Evolutionary conservation across 2,797 vertebrate genomes (phyloP).

Genomic region (Pogoniulus pusillus): DNA sequence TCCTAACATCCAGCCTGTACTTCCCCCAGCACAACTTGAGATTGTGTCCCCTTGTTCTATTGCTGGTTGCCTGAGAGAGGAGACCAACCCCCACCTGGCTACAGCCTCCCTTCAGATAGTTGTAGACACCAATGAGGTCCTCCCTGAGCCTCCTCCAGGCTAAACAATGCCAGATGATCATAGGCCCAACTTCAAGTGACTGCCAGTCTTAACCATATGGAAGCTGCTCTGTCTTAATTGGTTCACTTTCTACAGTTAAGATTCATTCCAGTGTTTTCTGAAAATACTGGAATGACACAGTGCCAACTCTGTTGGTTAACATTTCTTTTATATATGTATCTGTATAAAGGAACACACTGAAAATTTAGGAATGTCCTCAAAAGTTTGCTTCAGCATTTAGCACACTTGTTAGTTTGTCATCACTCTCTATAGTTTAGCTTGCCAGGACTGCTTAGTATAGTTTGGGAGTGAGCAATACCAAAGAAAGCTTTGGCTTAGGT

Average conservation of each 20-base stretch:
- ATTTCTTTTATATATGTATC: background rate
- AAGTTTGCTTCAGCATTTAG: background rate
- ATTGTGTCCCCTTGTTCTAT: too few relatives aligned
- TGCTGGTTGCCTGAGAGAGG: too few relatives aligned
- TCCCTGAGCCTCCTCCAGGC: too few relatives aligned
- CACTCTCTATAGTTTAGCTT: background rate
- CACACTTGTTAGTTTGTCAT: background rate
- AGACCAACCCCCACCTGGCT: too few relatives aligned
- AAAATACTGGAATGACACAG: background rate
- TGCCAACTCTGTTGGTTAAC: background rate
- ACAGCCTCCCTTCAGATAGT: too few relatives aligned
- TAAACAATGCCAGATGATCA: too few relatives aligned
- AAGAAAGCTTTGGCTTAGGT: background rate
- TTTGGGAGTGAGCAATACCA: background rate
- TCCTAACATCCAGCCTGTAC: too few relatives aligned
- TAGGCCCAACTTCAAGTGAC: background rate
- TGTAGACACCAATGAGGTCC: too few relatives aligned
- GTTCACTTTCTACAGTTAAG: background rate
- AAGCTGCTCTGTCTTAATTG: background rate
- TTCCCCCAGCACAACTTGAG: too few relatives aligned
- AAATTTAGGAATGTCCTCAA: background rate
- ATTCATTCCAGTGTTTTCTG: background rate
- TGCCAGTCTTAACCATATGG: slow-evolving; percentile 11
- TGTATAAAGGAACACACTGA: background rate
- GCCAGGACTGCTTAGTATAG: background rate